Evolutionary conservation across 2,113 vertebrate species (phyloP).

Genomic region (Hepsetus odoe): DNA sequence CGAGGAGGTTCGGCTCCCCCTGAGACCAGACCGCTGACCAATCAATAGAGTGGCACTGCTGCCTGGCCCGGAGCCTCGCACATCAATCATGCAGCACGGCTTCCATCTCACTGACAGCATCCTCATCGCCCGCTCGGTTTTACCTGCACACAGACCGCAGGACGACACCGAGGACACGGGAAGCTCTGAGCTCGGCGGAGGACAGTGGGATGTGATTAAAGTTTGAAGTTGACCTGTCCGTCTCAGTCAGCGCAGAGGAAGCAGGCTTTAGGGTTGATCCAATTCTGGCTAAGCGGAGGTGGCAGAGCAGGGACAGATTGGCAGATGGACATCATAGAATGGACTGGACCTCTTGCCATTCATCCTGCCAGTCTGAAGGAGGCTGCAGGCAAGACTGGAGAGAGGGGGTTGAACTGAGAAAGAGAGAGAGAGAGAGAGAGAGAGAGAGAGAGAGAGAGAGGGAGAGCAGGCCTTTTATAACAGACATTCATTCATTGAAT

Average conservation of each 20-base stretch:
- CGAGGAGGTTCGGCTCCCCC: neutral
- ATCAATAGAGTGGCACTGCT: slow-evolving; percentile 35
- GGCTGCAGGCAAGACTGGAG: neutral
- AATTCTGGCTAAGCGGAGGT: neutral
- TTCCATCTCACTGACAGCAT: slow-evolving; percentile 47
- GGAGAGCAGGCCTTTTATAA: neutral
- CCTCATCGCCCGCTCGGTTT: slow-evolving; percentile 59
- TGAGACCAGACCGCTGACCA: slow-evolving; percentile 25
- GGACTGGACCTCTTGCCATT: neutral
- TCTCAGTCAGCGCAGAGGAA: neutral
- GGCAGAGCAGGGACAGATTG: neutral
- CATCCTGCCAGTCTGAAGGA: neutral
- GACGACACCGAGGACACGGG: slow-evolving; percentile 30
- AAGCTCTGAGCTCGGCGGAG: slow-evolving; percentile 28
- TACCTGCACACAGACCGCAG: slow-evolving; percentile 47
- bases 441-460: neutral
- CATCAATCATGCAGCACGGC: slow-evolving; percentile 58
- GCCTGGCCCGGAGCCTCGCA: slow-evolving; percentile 26
- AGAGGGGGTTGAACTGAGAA: neutral
- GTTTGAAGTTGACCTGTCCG: neutral
- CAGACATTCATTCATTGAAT: neutral
- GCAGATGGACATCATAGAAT: neutral
- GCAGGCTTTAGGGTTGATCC: neutral
- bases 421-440: neutral
- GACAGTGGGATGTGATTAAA: neutral